Evolutionary conservation across 30 jellyfish, hydroid and myxozoan genomes (phyloP).

Genomic region (Hydra vulgaris): DNA sequence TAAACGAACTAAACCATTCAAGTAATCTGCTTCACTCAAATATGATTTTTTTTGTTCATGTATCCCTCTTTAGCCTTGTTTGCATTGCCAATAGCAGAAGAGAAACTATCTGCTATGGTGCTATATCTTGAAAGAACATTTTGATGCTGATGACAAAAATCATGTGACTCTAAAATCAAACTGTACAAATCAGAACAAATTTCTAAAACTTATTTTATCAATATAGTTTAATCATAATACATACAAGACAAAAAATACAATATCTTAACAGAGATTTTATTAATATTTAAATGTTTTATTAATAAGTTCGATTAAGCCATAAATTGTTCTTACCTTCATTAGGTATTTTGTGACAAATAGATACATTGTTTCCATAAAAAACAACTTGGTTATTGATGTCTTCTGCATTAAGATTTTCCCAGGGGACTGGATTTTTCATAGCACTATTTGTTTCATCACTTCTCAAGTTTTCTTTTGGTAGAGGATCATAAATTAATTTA

Average conservation of each 20-base stretch:
- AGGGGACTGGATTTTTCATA: constrained; percentile 38
- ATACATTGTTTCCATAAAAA: no score
- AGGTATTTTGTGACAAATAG: not conserved
- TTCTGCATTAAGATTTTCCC: constrained; percentile 6
- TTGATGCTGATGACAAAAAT: not conserved
- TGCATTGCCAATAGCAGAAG: not conserved
- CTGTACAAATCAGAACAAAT: not conserved
- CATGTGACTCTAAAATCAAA: not conserved
- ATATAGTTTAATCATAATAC: no score
- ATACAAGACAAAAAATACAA: no score
- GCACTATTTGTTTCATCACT: constrained; percentile 42
- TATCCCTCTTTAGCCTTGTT: not conserved
- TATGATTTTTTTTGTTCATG: not conserved
- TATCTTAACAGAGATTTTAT: no score
- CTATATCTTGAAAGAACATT: not conserved
- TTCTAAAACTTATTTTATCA: not conserved
- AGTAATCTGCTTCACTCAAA: not conserved
- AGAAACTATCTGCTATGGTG: not conserved
- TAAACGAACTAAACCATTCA: not conserved
- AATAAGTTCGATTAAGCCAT: not conserved
- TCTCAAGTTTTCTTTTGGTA: constrained; percentile 41
- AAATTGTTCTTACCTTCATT: not conserved
- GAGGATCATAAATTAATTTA: constrained; percentile 30
- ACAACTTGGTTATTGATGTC: not conserved
- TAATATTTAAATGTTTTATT: no score